phyloP scores from a whole-genome alignment of 2,113 vertebrate species.

The Myanophis thanlyinensis region DNA sequence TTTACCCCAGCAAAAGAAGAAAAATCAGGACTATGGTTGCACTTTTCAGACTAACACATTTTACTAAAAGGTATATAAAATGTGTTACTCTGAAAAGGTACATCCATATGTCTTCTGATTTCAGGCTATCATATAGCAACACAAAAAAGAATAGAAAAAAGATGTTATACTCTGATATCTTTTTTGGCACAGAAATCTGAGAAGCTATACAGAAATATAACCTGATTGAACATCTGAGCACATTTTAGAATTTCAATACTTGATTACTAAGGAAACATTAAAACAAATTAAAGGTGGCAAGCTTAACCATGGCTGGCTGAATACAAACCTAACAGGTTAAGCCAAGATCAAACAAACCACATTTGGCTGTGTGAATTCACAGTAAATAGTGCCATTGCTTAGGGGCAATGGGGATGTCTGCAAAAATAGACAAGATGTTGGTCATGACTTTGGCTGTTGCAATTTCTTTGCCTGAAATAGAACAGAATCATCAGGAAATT shows the following conservation, averaged over 20 bases:
- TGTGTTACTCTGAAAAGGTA: neutral
- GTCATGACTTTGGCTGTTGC: neutral
- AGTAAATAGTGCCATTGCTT: neutral
- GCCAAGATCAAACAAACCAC: neutral
- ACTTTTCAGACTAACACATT: neutral
- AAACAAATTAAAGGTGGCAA: neutral
- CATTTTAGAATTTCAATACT: neutral
- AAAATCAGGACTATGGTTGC: neutral
- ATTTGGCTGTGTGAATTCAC: neutral
- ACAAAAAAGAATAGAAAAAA: neutral
- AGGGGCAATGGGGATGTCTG: neutral
- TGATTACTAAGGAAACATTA: neutral
- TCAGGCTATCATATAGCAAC: neutral
- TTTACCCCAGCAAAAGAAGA: neutral
- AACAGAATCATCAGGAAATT: neutral
- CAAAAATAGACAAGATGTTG: neutral
- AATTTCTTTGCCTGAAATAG: neutral
- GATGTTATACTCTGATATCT: neutral
- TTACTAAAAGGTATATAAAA: neutral
- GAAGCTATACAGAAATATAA: neutral
- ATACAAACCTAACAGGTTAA: neutral
- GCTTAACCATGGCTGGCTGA: neutral
- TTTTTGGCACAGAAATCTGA: neutral
- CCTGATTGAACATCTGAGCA: neutral
- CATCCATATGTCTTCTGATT: neutral